Base-by-base conservation (phyloP, 2,888 invertebrate species). In the Agonopterix arenella region DNA sequence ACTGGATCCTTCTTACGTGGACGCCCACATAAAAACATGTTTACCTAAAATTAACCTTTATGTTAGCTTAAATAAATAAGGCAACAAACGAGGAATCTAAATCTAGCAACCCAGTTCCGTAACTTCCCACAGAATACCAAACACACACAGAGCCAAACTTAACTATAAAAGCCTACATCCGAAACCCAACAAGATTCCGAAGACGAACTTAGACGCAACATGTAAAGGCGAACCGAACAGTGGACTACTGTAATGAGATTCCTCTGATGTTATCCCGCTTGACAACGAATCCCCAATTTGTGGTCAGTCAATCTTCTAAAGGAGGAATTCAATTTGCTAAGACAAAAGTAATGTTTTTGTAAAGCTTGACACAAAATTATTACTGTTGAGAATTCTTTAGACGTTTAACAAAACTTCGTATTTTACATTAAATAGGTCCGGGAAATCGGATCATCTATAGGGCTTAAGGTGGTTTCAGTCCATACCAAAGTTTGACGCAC, bases 211-310 rank as follows among this genome's bases (percentile, higher is more conserved):
- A 60, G 68, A 75, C 66, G 64, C 66, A 70, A 68, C 72, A 73
- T 74, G 70, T 75, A 80, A 78, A 80, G 70, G 73, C 62, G 67
- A 59, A 58, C 61, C 52, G 54, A 61, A 60, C 61, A 62, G 64
- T 61, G 63, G 70, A 76, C 70, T 59, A 63, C 66, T 73, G 74
- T 86, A 88, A 88, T 88, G 86, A 88, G 88, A 88, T 88, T 88
- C 84, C 79, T 76, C 66, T 72, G 79, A 80, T 79, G 82, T 72
- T 85, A 86, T 84, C 84, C 78, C 69, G 73, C 79, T 76, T 84
- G 83, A 85, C 86, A 83, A 81, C 78, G 80, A 76, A 84, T 80
- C 80, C 78, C 82, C 79, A 84, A 85, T 86, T 83, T 88, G 88
- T 77, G 86, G 86, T 88, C 84, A 84, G 81, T 86, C 84, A 80